Conservation (phyloP, 2,888 invertebrate species). For the Caenorhabditis afra region DNA sequence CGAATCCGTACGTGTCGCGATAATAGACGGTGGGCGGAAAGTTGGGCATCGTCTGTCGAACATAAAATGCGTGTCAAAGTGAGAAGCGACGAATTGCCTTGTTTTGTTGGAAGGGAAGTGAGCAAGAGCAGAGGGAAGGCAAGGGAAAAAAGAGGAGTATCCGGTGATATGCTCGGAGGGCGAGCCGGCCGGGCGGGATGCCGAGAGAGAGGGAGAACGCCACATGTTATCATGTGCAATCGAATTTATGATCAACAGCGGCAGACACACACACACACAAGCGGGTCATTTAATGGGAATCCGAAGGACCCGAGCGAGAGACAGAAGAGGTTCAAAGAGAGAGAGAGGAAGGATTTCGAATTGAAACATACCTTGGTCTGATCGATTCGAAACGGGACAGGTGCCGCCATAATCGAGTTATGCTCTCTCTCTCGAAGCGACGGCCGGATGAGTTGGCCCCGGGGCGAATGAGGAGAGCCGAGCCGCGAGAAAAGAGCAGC, state of each 20-base stretch:
- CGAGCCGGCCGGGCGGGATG: neutral
- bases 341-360: no score
- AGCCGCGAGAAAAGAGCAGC: slow-evolving; percentile 13
- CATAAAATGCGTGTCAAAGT: slow-evolving; percentile 13
- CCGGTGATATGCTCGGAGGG: slow-evolving; percentile 7
- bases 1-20: slow-evolving; percentile 75
- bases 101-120: slow-evolving; percentile 15
- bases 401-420: slow-evolving; percentile 62
- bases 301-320: neutral
- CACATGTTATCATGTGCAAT: slow-evolving; percentile 37
- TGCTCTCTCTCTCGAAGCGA: no score
- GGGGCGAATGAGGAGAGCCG: slow-evolving; percentile 8
- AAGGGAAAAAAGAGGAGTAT: slow-evolving; percentile 9
- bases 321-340: no score
- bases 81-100: slow-evolving; percentile 9
- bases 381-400: slow-evolving; percentile 60
- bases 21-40: slow-evolving; percentile 79
- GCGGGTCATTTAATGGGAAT: slow-evolving; percentile 23
- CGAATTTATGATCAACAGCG: slow-evolving; percentile 37
- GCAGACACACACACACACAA: no score
- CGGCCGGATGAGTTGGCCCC: neutral
- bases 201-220: neutral
- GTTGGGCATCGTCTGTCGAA: slow-evolving; percentile 66
- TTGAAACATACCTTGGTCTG: slow-evolving; percentile 46
- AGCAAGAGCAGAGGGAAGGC: no score